Evolutionary conservation across 2,113 vertebrate genomes (phyloP).

Genomic region (Forbesichthys papilliferus): DNA sequence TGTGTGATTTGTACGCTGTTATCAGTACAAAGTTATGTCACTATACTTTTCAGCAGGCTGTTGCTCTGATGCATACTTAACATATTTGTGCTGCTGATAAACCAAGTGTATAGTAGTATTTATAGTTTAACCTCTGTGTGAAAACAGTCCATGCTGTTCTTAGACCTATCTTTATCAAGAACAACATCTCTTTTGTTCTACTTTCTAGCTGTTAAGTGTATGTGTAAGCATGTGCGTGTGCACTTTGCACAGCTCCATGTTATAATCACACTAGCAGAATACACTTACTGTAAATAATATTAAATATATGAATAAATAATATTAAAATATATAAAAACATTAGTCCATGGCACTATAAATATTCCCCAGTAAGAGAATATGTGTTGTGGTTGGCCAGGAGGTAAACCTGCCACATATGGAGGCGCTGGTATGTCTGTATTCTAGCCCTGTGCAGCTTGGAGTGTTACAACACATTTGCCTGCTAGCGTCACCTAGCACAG

Average conservation of each 20-base stretch:
- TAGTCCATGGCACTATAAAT: slow-evolving; percentile 56
- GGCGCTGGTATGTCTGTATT: slow-evolving; percentile 41
- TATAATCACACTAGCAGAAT: slow-evolving; percentile 3
- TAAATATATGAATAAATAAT: neutral
- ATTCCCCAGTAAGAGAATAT: slow-evolving; percentile 29
- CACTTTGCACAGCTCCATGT: neutral
- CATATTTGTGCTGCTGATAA: slow-evolving; percentile 14
- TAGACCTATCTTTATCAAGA: neutral
- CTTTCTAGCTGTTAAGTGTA: slow-evolving; percentile 9
- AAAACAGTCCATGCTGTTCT: neutral
- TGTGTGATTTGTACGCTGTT: neutral
- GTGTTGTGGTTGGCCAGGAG: slow-evolving; percentile 43
- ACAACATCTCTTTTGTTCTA: neutral
- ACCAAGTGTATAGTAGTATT: neutral
- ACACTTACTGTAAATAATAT: neutral
- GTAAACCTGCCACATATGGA: slow-evolving; percentile 55
- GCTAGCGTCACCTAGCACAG: neutral
- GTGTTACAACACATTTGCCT: slow-evolving; percentile 20
- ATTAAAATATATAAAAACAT: neutral
- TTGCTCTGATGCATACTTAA: neutral
- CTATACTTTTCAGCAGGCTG: slow-evolving; percentile 1
- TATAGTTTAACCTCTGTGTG: neutral
- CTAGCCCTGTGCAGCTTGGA: slow-evolving; percentile 26
- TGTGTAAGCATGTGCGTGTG: neutral
- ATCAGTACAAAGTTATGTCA: slow-evolving; percentile 37